Conservation (phyloP, 2,797 vertebrate genomes). For the Pangasius sanitwongsei region DNA sequence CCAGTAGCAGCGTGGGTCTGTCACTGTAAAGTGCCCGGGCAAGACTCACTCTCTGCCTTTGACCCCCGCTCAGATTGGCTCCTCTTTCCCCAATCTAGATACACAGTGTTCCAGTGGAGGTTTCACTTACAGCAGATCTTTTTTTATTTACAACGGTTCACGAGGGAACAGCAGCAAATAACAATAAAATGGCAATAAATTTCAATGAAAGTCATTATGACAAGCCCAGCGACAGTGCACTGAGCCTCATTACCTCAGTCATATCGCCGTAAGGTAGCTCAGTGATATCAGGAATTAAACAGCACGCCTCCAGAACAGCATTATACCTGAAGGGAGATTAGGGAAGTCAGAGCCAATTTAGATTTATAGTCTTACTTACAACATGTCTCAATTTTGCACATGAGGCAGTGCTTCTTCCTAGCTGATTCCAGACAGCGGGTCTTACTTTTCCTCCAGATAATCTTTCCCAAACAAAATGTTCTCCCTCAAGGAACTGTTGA, state of each 20-base stretch:
- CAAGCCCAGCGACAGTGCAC: conserved; percentile 5
- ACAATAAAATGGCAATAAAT: background rate
- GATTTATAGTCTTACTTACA: conserved; percentile 16
- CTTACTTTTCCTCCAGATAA: conserved; percentile 76
- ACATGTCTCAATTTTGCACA: conserved; percentile 12
- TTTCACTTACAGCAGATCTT: background rate
- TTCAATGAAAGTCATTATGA: background rate
- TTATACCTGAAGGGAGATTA: conserved; percentile 70
- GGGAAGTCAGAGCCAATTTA: conserved; percentile 32
- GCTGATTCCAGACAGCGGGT: background rate
- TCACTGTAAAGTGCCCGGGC: conserved; percentile 83
- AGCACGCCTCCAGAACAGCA: conserved; percentile 78
- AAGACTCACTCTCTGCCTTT: conserved; percentile 82
- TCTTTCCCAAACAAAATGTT: conserved; percentile 83
- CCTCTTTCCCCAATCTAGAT: conserved; percentile 82
- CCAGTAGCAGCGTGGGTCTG: conserved; percentile 77
- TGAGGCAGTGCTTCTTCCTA: background rate
- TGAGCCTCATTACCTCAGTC: conserved; percentile 77
- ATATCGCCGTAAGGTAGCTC: conserved; percentile 81
- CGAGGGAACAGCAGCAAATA: background rate
- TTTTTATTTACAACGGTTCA: background rate
- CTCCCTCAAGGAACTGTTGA: conserved; percentile 81
- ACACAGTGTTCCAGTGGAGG: background rate
- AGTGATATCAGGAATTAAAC: conserved; percentile 77
- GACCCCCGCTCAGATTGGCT: conserved; percentile 82